Conservation (phyloP, 30 jellyfish, hydroid and myxozoan species). For the Clytia hemisphaerica region DNA sequence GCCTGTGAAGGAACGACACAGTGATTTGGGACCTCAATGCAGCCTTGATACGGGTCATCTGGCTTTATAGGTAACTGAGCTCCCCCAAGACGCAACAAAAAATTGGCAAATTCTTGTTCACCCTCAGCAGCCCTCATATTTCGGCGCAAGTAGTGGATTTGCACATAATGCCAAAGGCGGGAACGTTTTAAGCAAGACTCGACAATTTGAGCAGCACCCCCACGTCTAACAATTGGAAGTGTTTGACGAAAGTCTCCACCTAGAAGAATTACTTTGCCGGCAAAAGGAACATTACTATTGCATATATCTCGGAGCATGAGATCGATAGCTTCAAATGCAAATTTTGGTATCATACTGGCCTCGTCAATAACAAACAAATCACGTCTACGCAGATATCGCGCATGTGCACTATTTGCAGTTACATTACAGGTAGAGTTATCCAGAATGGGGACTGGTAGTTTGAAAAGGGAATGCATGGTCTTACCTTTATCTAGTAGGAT, state of each 20-base stretch:
- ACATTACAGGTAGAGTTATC: slow-evolving; percentile 23
- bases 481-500: no score
- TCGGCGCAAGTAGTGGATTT: neutral
- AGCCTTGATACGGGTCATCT: neutral
- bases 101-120: neutral
- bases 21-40: slow-evolving; percentile 2
- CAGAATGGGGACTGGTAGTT: slow-evolving; percentile 19
- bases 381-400: neutral
- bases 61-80: slow-evolving; percentile 15
- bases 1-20: neutral
- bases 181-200: no score
- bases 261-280: slow-evolving; percentile 33
- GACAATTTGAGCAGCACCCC: no score
- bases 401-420: no score
- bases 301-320: slow-evolving; percentile 12
- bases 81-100: slow-evolving; percentile 11
- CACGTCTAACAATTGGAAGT: no score
- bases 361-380: slow-evolving; percentile 34
- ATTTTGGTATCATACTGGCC: slow-evolving; percentile 41
- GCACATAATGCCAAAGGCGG: slow-evolving; percentile 19
- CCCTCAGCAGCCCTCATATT: slow-evolving; percentile 19
- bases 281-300: slow-evolving; percentile 13
- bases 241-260: no score
- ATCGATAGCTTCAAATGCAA: slow-evolving; percentile 17
- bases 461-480: no score